Conservation (phyloP, 2,113 vertebrate genomes). For the Tinamus guttatus region DNA sequence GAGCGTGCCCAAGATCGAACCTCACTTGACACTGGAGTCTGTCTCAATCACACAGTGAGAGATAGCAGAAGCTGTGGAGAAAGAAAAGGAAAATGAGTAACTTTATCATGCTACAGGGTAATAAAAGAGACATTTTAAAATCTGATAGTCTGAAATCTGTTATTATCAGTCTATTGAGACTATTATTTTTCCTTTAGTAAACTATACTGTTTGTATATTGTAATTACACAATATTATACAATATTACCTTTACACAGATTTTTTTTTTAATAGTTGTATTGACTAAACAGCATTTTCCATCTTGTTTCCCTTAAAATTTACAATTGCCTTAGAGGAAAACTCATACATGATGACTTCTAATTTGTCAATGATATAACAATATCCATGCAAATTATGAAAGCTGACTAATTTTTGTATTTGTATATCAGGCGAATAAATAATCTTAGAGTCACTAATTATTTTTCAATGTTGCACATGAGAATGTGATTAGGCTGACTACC, state of each 20-base stretch:
- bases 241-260: neutral
- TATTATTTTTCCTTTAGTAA: neutral
- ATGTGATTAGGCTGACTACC: slow-evolving; percentile 39
- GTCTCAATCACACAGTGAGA: neutral
- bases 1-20: neutral
- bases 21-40: neutral
- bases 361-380: neutral
- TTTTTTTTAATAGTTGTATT: neutral
- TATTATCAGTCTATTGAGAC: neutral
- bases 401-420: slow-evolving; percentile 13
- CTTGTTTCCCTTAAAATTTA: neutral
- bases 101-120: neutral
- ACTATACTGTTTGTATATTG: neutral
- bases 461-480: slow-evolving; percentile 46
- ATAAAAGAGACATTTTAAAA: neutral
- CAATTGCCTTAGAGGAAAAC: neutral
- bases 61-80: neutral
- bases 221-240: neutral
- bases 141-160: neutral
- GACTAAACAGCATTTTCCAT: neutral
- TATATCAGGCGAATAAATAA: slow-evolving; percentile 52
- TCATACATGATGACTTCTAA: neutral
- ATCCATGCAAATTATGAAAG: neutral
- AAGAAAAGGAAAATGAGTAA: neutral
- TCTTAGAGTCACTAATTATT: slow-evolving; percentile 59